Conservation (phyloP, 2,113 vertebrate genomes). For the Upupa epops region DNA sequence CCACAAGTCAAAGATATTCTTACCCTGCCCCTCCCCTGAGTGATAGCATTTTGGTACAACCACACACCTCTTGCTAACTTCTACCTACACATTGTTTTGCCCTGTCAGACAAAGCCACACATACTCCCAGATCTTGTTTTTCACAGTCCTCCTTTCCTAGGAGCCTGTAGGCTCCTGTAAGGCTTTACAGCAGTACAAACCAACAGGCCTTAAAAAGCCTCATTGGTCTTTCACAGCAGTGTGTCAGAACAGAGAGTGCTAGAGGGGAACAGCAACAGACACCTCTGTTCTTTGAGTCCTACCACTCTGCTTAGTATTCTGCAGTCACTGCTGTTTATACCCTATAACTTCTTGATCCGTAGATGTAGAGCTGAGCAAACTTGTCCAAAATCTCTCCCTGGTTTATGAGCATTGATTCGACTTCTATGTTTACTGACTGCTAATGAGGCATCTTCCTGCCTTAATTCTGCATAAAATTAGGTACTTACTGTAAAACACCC, state of each 20-base stretch:
- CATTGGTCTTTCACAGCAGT: neutral
- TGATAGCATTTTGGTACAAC: neutral
- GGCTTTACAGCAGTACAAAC: neutral
- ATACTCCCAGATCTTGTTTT: neutral
- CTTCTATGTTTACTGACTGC: neutral
- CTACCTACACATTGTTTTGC: neutral
- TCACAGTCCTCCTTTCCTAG: neutral
- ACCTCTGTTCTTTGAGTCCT: neutral
- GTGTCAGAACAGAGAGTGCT: neutral
- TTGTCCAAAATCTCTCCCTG: neutral
- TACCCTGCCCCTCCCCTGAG: neutral
- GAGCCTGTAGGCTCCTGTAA: too few relatives aligned
- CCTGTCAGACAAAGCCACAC: neutral
- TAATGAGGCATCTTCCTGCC: neutral
- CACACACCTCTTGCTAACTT: neutral
- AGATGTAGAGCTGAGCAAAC: neutral
- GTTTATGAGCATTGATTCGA: neutral
- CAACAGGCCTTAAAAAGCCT: neutral
- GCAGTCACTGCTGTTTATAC: neutral
- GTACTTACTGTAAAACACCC: neutral
- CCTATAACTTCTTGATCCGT: neutral
- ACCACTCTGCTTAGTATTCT: neutral
- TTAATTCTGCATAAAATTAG: conserved; percentile 23
- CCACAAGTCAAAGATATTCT: neutral
- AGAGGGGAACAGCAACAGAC: neutral